Evolutionary conservation across 2,797 vertebrate species (phyloP).

Genomic region (Neostethus bicornis): DNA sequence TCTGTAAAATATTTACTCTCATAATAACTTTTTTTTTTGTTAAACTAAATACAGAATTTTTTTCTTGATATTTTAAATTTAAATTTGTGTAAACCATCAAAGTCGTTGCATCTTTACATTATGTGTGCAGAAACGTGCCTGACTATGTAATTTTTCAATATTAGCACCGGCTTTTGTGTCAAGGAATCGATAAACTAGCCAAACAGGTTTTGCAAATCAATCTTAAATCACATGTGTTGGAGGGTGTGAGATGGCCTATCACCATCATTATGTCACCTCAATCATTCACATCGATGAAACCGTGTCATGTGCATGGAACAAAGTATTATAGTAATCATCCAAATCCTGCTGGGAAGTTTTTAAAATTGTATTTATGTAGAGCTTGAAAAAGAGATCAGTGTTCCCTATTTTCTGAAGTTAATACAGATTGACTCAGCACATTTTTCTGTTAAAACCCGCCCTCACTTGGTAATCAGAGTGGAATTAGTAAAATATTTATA

Average conservation of each 20-base stretch:
- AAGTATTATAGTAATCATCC: not conserved
- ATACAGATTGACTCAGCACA: not conserved
- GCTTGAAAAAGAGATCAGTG: no score
- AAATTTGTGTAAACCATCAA: no score
- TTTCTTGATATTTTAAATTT: no score
- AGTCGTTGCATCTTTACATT: not conserved
- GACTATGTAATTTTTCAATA: not conserved
- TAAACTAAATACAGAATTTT: no score
- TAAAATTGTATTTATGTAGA: not conserved
- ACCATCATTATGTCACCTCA: constrained; percentile 4
- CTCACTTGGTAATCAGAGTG: constrained; percentile 8
- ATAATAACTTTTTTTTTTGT: no score
- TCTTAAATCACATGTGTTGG: constrained; percentile 30
- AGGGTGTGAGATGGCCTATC: constrained; percentile 14
- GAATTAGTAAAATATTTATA: no score
- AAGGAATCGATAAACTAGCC: constrained; percentile 31
- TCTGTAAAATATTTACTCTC: not conserved
- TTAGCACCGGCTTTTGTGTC: constrained; percentile 23
- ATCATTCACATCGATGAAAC: constrained; percentile 13
- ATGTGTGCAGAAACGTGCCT: not conserved
- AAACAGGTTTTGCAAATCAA: constrained; percentile 45
- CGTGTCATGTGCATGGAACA: not conserved
- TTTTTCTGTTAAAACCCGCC: not conserved
- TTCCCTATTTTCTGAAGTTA: not conserved
- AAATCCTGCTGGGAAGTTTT: not conserved